Percentiles rank a stretch among this genome's conserved stretches.
phyloP scores from a whole-genome alignment of 2,888 invertebrate species.

The Thalpophila matura region DNA sequence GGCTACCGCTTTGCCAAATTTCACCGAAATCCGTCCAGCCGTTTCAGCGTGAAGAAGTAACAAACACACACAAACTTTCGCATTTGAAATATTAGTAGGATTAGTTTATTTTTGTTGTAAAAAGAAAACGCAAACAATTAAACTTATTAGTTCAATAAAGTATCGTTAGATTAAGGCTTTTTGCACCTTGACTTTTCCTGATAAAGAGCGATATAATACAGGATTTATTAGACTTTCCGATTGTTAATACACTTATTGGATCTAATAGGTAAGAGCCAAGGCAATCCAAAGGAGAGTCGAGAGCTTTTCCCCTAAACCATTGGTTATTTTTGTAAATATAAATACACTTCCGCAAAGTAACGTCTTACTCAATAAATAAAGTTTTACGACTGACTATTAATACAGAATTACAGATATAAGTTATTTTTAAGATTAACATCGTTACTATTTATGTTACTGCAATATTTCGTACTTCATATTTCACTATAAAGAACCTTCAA shows the following conservation, averaged over 20 bases:
- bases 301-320: slow-evolving; percentile 18
- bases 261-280: slow-evolving; percentile 7
- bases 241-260: slow-evolving; percentile 11
- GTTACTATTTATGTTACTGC: slow-evolving; percentile 10
- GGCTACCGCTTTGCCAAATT: no score
- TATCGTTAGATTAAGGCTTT: no score
- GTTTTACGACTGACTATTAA: slow-evolving; percentile 43
- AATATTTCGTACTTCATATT: background rate
- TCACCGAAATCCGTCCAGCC: no score
- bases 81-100: no score
- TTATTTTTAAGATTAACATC: slow-evolving; percentile 38
- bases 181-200: no score
- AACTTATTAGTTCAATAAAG: background rate
- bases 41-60: no score
- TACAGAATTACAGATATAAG: slow-evolving; percentile 22
- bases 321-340: slow-evolving; percentile 45
- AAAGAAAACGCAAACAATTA: background rate
- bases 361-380: slow-evolving; percentile 41
- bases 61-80: no score
- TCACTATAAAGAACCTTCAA: no score
- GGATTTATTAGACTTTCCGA: slow-evolving; percentile 3
- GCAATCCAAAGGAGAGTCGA: background rate
- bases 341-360: slow-evolving; percentile 36
- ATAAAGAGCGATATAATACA: background rate
- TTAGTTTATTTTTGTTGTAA: background rate